A percentile compares a stretch with the other conserved stretches of the same genome.
Conservation (phyloP, 2,113 vertebrate genomes). For the Dasypus novemcinctus region DNA sequence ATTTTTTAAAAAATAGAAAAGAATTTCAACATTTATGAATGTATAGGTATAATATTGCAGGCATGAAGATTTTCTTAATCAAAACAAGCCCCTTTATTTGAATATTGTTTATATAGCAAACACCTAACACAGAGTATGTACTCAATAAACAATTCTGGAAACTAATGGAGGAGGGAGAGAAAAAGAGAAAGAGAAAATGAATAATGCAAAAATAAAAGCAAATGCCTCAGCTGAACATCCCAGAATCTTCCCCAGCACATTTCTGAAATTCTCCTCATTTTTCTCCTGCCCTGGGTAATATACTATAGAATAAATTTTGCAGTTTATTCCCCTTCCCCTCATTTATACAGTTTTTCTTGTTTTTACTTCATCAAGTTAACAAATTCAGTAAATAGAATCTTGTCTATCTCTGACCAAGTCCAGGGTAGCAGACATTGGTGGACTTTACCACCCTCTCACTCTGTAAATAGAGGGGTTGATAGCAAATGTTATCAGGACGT, state of each 20-base stretch:
- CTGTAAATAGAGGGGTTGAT: not conserved
- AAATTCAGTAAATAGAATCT: not conserved
- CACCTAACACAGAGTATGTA: not conserved
- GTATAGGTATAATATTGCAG: not conserved
- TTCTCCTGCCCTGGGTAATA: not conserved
- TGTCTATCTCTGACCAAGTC: not conserved
- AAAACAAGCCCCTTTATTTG: not conserved
- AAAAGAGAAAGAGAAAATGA: not conserved
- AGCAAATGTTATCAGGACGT: not conserved
- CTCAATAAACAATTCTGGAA: not conserved
- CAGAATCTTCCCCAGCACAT: not conserved
- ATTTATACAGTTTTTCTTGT: not conserved
- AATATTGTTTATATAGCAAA: not conserved
- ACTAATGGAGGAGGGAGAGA: not conserved
- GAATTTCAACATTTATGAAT: not conserved
- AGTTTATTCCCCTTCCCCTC: not conserved
- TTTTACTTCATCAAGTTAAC: not conserved
- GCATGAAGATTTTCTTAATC: not conserved
- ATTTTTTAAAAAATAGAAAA: not conserved
- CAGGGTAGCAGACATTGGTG: not conserved
- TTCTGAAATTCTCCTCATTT: not conserved
- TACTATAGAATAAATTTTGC: not conserved
- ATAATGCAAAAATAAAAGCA: not conserved
- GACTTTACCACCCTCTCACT: accelerated
- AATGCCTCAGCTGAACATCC: not conserved